Evolutionary conservation across 2,888 invertebrate genomes (phyloP).

Genomic region (Empis stercorea): DNA sequence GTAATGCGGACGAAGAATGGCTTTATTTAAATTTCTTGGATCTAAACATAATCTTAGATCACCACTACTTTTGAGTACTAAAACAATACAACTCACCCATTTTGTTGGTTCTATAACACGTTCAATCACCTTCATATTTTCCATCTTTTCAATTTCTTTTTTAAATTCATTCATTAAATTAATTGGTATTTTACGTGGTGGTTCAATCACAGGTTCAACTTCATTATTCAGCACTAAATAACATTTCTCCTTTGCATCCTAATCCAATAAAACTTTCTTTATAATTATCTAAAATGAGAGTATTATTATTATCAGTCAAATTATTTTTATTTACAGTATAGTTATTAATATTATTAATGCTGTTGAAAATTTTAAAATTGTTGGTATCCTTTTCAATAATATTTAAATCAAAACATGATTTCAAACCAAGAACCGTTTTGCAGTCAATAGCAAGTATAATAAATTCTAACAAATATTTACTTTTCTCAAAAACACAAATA

Average conservation of each 20-base stretch:
- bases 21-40: too few relatives aligned
- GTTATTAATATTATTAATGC: too few relatives aligned
- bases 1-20: too few relatives aligned
- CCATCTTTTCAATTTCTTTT: slow-evolving; percentile 2
- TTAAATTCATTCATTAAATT: slow-evolving; percentile 1
- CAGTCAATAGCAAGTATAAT: too few relatives aligned
- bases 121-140: background rate
- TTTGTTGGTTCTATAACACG: background rate
- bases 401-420: too few relatives aligned
- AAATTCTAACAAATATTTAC: too few relatives aligned
- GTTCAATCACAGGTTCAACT: slow-evolving; percentile 1
- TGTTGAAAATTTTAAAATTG: background rate
- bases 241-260: slow-evolving; percentile 1
- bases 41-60: too few relatives aligned
- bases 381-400: too few relatives aligned
- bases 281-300: background rate
- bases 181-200: slow-evolving; percentile 6
- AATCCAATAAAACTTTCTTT: slow-evolving; percentile 1
- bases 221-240: slow-evolving; percentile 3
- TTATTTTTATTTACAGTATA: too few relatives aligned
- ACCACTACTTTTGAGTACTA: background rate
- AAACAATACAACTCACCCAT: slow-evolving; percentile 2
- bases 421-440: too few relatives aligned
- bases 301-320: too few relatives aligned
- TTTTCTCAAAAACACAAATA: too few relatives aligned